These are phyloP conservation scores for Abscondita cerata DNA, from an alignment of 2,888 invertebrate species.

Conservation along the genomic window DNA sequence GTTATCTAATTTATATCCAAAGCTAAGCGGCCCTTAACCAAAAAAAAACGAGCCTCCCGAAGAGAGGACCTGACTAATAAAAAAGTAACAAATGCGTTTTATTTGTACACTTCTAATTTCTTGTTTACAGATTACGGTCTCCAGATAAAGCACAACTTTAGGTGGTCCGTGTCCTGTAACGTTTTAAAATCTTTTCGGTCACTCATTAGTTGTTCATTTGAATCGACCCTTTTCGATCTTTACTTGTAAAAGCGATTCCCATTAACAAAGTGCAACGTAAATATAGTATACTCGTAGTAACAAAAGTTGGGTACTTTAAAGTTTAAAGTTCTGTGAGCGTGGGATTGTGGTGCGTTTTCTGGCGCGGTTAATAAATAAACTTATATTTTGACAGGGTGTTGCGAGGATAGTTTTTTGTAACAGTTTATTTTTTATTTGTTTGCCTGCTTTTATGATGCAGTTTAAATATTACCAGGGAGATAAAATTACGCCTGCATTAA, in stretches of 20 bases:
- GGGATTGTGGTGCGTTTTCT: too few relatives aligned
- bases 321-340: neutral
- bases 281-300: too few relatives aligned
- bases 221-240: neutral
- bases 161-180: conserved; percentile 37
- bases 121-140: conserved; percentile 37
- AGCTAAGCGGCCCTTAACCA: neutral
- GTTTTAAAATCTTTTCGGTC: conserved; percentile 21
- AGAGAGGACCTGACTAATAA: conserved; percentile 12
- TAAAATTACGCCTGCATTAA: conserved; percentile 15
- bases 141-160: conserved; percentile 33
- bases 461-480: conserved; percentile 7
- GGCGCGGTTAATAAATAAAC: conserved; percentile 21
- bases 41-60: conserved; percentile 20
- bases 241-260: too few relatives aligned
- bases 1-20: conserved; percentile 8
- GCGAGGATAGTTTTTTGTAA: conserved; percentile 16
- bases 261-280: too few relatives aligned
- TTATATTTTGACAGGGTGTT: conserved; percentile 26
- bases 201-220: conserved; percentile 22
- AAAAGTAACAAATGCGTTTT: conserved; percentile 27
- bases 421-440: conserved; percentile 26
- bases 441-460: conserved; percentile 14
- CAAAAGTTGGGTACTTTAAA: neutral
- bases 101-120: conserved; percentile 34